phyloP scores from a whole-genome alignment of 2,113 vertebrate species.

The Rostratula benghalensis region DNA sequence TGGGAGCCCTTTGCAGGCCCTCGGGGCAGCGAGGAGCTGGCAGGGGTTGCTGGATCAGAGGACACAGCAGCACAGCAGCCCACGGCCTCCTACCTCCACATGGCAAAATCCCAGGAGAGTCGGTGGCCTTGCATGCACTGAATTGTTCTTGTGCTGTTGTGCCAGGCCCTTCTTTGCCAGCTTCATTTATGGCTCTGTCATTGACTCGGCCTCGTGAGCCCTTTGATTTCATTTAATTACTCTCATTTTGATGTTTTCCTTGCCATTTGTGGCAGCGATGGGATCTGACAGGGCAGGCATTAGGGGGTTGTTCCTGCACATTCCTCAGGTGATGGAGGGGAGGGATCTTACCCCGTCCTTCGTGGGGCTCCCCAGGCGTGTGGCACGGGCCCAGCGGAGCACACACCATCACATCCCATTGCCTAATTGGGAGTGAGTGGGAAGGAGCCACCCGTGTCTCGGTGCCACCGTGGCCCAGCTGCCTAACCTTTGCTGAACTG shows the following conservation, averaged over 20 bases:
- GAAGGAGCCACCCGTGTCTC: background rate
- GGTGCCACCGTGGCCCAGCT: background rate
- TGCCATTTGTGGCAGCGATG: background rate
- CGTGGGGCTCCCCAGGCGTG: background rate
- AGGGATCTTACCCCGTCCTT: background rate
- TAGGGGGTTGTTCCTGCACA: background rate
- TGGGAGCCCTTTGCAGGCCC: no score
- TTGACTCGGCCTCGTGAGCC: background rate
- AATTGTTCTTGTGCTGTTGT: background rate
- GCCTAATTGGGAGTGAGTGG: background rate
- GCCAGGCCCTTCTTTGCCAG: background rate
- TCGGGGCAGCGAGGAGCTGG: rapidly evolving
- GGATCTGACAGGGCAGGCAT: background rate
- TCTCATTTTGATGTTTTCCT: background rate
- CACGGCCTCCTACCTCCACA: rapidly evolving
- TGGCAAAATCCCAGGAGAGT: background rate
- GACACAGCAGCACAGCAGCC: background rate
- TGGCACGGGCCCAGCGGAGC: background rate
- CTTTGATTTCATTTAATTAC: background rate
- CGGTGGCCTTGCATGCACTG: background rate
- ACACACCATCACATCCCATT: background rate
- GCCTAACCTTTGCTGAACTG: background rate
- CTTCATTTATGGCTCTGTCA: background rate
- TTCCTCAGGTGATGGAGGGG: background rate
- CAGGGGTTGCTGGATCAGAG: background rate